Evolutionary conservation across 2,888 invertebrate species (phyloP), one percentile per base, ranked within the genome.

Genomic region (Philhelius pedissequus): DNA sequence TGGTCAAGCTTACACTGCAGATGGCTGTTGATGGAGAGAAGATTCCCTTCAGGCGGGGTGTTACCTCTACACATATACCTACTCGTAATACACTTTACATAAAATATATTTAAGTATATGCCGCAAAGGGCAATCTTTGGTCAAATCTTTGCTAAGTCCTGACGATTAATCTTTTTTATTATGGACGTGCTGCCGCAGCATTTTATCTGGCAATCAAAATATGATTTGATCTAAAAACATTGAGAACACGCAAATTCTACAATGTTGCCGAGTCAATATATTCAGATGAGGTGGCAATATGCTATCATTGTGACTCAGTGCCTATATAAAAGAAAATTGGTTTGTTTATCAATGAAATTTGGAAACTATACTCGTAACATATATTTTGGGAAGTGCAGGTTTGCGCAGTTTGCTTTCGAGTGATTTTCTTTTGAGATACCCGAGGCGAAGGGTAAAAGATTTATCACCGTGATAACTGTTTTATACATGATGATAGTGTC

Each of bases 1-100:
- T 64, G 77, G 27, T 25, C 45, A 52, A 64, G 71, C 71, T 76
- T 68, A 71, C 76, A 43, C 62, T 52, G 77, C 83, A 74, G 83
- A 79, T 78, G 79, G 54, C 18, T 73, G 71, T 70, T 74, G 79
- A 83, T 83, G 78, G 52, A 64, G 52, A 64, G 56, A 60, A 66
- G 66, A 32, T 43, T 35, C 38, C 78, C 40, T 32, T 64, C 20
- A 32, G 64, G 20, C 54, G 69, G 52, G 27, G n/a, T n/a, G n/a
- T n/a, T n/a, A n/a, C 4, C 8, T 60, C 20, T 38, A 22, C 18
- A 25, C 9, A 35, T 1, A n/a, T 43, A 43, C n/a, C n/a, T n/a
- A n/a, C n/a, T n/a, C n/a, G n/a, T 27, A 40, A n/a, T 25, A 60
- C 35, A 35, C 11, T 58, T 58, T 30, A 27, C 38, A 35, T 13